A percentile compares a stretch with the other conserved stretches of the same genome.
These are phyloP conservation scores for Phaonia tiefii DNA, from an alignment of 2,888 invertebrate genomes.

Conservation along the genomic window DNA sequence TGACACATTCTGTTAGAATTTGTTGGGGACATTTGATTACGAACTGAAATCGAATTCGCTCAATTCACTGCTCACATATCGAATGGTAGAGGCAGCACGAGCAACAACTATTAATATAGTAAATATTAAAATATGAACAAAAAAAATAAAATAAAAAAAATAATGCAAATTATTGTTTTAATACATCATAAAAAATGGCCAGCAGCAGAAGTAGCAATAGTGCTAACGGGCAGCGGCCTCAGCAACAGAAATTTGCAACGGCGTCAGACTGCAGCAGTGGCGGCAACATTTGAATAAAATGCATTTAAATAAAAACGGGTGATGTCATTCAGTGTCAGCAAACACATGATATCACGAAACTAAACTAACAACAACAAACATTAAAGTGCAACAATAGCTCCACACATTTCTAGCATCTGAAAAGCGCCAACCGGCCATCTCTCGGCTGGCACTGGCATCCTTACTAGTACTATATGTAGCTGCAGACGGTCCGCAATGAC, in stretches of 20 bases:
- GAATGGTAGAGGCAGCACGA: no score
- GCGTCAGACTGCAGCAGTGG: neutral
- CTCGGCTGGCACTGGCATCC: conserved; percentile 22
- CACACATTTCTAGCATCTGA: neutral
- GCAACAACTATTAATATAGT: conserved; percentile 5
- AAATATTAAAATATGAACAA: neutral
- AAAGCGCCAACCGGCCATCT: neutral
- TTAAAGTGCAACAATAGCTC: conserved; percentile 11
- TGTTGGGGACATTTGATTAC: neutral
- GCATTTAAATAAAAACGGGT: conserved; percentile 33
- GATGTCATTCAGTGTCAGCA: conserved; percentile 34
- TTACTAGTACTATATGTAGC: no score
- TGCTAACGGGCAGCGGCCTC: neutral
- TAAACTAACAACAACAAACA: conserved; percentile 13
- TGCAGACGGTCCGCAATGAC: no score
- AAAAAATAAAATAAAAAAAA: neutral
- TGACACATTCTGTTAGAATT: neutral
- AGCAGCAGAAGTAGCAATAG: neutral
- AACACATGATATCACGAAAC: conserved; percentile 33
- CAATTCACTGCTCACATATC: no score
- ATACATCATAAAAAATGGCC: neutral
- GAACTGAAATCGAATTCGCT: conserved; percentile 2
- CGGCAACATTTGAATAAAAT: conserved; percentile 1
- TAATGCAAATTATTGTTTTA: neutral
- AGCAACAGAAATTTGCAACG: neutral